These are phyloP conservation scores for Pollenia angustigena DNA, from an alignment of 2,888 invertebrate genomes.

Conservation along the genomic window DNA sequence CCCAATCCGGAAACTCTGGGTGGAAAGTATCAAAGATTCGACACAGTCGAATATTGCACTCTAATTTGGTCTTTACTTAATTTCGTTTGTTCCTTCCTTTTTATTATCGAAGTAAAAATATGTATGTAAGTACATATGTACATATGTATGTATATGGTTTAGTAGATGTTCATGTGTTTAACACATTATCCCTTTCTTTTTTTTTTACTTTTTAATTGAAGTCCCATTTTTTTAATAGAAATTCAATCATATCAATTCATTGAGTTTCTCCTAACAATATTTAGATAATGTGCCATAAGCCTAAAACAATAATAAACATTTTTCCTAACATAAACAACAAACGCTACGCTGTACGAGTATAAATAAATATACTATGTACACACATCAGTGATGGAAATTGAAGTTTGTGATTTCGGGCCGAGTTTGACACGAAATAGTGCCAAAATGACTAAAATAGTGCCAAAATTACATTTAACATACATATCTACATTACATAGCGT, in stretches of 20 bases:
- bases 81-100: background rate
- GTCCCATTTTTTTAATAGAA: conserved; percentile 31
- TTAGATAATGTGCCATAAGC: conserved; percentile 67
- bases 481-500: too few relatives aligned
- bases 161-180: conserved; percentile 17
- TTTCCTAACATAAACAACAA: conserved; percentile 40
- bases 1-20: too few relatives aligned
- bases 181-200: background rate
- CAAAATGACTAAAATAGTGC: too few relatives aligned
- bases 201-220: background rate
- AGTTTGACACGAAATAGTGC: too few relatives aligned
- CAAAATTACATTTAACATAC: too few relatives aligned
- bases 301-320: conserved; percentile 62
- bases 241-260: conserved; percentile 55
- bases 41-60: too few relatives aligned
- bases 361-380: background rate
- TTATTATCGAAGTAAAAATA: background rate
- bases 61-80: background rate
- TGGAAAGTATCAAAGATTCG: too few relatives aligned
- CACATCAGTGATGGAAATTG: background rate
- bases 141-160: background rate
- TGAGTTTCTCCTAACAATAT: conserved; percentile 62
- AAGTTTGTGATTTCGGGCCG: too few relatives aligned
- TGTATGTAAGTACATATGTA: background rate
- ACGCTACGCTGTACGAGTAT: background rate